Base-by-base conservation (phyloP, 1,140 invertebrate genomes). In the Saccostrea glomerata region DNA sequence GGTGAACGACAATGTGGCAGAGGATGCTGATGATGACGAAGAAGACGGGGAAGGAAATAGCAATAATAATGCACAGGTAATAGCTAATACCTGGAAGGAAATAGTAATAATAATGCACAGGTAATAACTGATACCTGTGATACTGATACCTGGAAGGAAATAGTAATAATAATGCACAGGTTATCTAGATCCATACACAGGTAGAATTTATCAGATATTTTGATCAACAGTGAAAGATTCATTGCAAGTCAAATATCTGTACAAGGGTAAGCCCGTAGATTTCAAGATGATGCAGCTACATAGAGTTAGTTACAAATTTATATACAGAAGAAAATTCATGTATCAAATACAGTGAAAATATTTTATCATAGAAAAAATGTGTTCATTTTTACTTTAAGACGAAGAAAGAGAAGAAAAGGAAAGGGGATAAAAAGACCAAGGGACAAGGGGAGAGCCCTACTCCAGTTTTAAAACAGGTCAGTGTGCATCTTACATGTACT, bases 1-100 rank as follows among this genome's bases (percentile, higher is more conserved):
- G 20, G 17, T 30, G 5, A 11, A 47, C 1, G 36, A 66, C 25
- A 17, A 47, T 47, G 47, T 9, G 47, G 47, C n/a, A 25, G 87
- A 82, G 17, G 66, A 82, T 40, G 87, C 60, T 7, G 87, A 82
- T 36, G 84, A 55, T 55, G 63, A 85, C 30, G 86, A 87, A 7
- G 86, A 87, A 23, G 86, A 83, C 0, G 86, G 30, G 23, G 56
- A n/a, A 77, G 20, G 47, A 36, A 70, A 66, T 20, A 58, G 4
- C 13, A 55, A 55, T 47, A 63, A 86, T 23, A 70, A n/a, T 20
- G 56, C 25, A 66, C 6, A 54, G 54, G 47, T 60, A 40, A 30
- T 20, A 6, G 30, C 3, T 83, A 25, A 66, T 54, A 56, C 30
- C 30, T 36, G 30, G n/a, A n/a, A n/a, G n/a, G 70, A 36, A 70